Base-by-base conservation (phyloP, 1,140 invertebrate genomes). In the Bombus consobrinus region DNA sequence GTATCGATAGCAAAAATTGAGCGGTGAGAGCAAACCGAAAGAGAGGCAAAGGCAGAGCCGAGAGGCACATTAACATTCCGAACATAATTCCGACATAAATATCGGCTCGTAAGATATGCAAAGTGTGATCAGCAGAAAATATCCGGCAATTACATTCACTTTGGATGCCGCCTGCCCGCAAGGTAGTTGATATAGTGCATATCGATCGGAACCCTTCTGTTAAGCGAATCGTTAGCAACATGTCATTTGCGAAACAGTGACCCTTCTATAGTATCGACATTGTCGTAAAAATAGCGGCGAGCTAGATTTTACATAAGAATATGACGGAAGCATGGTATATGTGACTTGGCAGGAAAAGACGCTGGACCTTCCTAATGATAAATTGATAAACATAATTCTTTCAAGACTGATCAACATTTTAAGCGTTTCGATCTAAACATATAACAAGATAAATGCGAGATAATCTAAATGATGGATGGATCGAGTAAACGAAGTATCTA, bases 71-170 rank as follows among this genome's bases (percentile, higher is more conserved):
- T 90, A 92, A 93, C 90, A 91, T 92, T 93, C 87, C 90, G 47
- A 79, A 81, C 87, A 88, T 92, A 92, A 93, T 91, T 89, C 73
- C 81, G 76, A 78, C 90, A 90, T 92, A 92, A 93, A 92, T 91
- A 92, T 93, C 89, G 91, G 69, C 83, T 75, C 85, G 82, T 88
- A 88, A 91, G 89, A 88, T 92, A 92, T 89, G 88, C 91, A 88
- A 91, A 87, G 87, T 91, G 80, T 87, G 88, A 92, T 90, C 90
- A 88, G 83, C 86, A 81, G 87, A 91, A 90, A 93, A 93, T 93
- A 92, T 90, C 86, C 87, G 89, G 85, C 88, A 89, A 92, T 93
- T 91, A 89, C 91, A 88, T 91, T 92, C 88, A 81, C 87, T 87
- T 87, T 86, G 82, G 71, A 88, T 22, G 43, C 76, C 84, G 69